A percentile compares a stretch with the other conserved stretches of the same genome.
These are phyloP conservation scores for Agrilus planipennis DNA, from an alignment of 1,140 invertebrate species.

Conservation along the genomic window DNA sequence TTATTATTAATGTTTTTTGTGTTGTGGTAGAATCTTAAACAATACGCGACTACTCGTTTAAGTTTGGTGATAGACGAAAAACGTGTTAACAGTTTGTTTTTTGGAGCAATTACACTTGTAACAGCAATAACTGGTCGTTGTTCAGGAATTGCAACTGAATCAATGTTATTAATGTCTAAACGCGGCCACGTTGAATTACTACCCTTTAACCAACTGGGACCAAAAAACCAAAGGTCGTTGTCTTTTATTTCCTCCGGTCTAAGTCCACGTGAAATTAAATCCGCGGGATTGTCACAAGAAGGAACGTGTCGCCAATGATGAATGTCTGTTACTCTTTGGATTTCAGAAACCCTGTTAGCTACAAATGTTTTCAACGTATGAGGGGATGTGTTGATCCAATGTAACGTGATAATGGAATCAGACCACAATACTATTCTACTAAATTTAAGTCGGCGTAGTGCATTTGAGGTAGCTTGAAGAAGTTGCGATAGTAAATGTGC, in stretches of 20 bases:
- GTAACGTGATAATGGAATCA: constrained; percentile 28
- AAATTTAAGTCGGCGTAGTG: background rate
- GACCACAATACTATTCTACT: constrained; percentile 25
- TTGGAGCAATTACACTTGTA: no score
- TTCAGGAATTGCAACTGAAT: no score
- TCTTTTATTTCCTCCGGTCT: constrained; percentile 5
- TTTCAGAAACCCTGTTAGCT: constrained; percentile 31
- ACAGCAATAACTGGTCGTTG: no score
- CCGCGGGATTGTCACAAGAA: constrained; percentile 28
- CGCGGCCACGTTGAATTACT: no score
- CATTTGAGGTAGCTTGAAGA: background rate
- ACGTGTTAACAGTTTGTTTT: no score
- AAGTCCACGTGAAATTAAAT: constrained; percentile 29
- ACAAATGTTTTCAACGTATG: constrained; percentile 32
- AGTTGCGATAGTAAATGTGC: constrained; percentile 24
- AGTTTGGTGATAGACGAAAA: no score
- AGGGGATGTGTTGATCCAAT: constrained; percentile 23
- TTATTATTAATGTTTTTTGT: no score
- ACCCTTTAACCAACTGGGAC: constrained; percentile 7
- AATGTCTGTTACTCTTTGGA: constrained; percentile 18
- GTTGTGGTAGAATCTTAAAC: no score
- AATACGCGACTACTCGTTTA: no score
- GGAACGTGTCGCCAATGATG: constrained; percentile 28
- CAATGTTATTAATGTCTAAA: no score
- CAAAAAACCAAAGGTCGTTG: constrained; percentile 8